Conservation (phyloP, 2,797 vertebrate species). For the Rhinatrema bivittatum region DNA sequence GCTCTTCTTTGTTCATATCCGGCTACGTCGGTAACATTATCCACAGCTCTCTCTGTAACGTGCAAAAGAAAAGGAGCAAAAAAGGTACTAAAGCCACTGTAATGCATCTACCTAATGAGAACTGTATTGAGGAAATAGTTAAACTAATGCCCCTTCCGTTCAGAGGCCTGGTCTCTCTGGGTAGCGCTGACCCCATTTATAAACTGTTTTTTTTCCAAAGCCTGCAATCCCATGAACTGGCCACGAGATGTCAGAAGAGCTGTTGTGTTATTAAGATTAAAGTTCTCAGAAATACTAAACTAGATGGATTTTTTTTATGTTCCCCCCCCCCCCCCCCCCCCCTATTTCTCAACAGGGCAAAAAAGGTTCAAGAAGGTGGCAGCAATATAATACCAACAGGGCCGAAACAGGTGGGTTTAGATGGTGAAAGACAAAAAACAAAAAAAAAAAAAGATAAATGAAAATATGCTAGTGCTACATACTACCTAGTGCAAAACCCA, state of each 20-base stretch:
- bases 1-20: no score
- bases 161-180: constrained; percentile 35
- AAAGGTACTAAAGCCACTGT: neutral
- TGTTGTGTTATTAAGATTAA: constrained; percentile 22
- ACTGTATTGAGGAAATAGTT: neutral
- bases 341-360: no score
- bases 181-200: constrained; percentile 55
- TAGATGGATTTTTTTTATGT: no score
- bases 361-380: no score
- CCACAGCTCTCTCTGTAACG: neutral
- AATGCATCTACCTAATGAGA: constrained; percentile 5
- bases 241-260: constrained; percentile 77
- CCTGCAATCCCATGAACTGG: constrained; percentile 34
- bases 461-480: no score
- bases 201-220: constrained; percentile 22
- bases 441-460: no score
- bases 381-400: no score
- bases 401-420: no score
- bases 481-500: no score
- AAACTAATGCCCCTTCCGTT: constrained; percentile 20
- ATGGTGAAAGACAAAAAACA: no score
- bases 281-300: neutral
- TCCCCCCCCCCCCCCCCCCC: no score
- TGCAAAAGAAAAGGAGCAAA: neutral
- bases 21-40: no score